phyloP scores from a whole-genome alignment of 1,140 invertebrate genomes.

The Magallana ariakensis region DNA sequence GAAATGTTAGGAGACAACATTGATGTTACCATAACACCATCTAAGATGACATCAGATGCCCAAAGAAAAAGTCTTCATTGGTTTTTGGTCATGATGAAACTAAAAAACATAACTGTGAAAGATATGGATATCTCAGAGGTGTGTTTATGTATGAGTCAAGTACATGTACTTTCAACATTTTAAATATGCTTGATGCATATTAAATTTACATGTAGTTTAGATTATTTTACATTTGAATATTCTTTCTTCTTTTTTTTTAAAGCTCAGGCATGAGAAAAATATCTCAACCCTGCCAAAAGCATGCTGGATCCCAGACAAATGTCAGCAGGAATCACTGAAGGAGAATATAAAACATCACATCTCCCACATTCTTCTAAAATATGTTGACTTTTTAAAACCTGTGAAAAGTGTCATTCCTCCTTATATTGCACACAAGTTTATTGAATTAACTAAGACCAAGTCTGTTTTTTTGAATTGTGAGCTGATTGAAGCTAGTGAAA shows the following conservation, averaged over 20 bases:
- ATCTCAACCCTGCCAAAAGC: not conserved
- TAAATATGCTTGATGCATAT: not conserved
- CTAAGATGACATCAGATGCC: conserved; percentile 35
- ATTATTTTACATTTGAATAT: not conserved
- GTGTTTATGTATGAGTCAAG: not conserved
- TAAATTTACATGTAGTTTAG: not conserved
- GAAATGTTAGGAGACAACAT: conserved; percentile 45
- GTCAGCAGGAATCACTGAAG: not conserved
- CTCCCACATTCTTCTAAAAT: conserved; percentile 14
- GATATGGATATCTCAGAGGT: conserved; percentile 18
- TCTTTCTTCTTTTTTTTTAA: not conserved
- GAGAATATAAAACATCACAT: conserved; percentile 35
- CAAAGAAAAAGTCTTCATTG: conserved; percentile 48
- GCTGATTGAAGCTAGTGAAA: conserved; percentile 54
- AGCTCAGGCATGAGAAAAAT: not conserved
- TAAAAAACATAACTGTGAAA: conserved; percentile 17
- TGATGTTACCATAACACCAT: conserved; percentile 36
- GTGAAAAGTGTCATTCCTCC: not conserved
- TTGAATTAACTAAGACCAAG: conserved; percentile 32
- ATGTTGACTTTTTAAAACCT: conserved; percentile 17
- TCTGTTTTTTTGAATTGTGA: conserved; percentile 51
- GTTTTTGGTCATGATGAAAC: conserved; percentile 43
- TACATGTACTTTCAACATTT: not conserved
- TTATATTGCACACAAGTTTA: conserved; percentile 39
- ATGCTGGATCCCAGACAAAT: conserved; percentile 12